Evolutionary conservation across 2,888 invertebrate species (phyloP), one percentile per base, ranked within the genome.

Genomic region (Oscheius sp.): DNA sequence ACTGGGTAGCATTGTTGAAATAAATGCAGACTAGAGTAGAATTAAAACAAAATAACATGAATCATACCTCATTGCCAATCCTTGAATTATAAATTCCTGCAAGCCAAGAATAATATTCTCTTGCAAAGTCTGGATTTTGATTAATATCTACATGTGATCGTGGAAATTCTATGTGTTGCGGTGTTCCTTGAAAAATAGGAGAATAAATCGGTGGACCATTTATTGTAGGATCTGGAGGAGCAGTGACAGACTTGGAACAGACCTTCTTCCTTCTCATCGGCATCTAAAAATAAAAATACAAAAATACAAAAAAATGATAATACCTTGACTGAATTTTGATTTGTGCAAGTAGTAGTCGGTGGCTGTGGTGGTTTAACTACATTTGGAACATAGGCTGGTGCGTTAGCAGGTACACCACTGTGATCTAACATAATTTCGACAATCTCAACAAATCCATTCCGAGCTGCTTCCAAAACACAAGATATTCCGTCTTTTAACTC

Each of bases 401-500:
- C 33, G 12, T 20, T 44, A 8, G 50, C 24, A 0, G 32, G 6
- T 9, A 57, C 67, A 32, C 71, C 73, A 22, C 32, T 65, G 47
- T 72, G 71, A 88, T 97, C 96, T 77, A 98, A 90, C 78, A 98
- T 89, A 82, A 96, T 89, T 88, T 94, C 94, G 71, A 97, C 96
- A 68, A 98, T 95, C 78, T 91, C 91, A 24, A 95, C 94, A 88
- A 97, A 96, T 0, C 97, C 97, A 57, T 96, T 95, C 88, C 95
- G 95, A 54, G 97, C 93, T 59, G 96, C 97, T 88, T 98, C 97
- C 83, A 98, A 96, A 80, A 98, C 90, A 92, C 96, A 97, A 64
- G 95, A 96, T 71, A 95, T 94, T 87, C 95, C 95, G 89, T 98
- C 97, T 90, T 96, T 95, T 59, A 98, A 90, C 89, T 94, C 95